A percentile compares a stretch with the other conserved stretches of the same genome.
Conservation (phyloP, 2,888 invertebrate genomes). For the Clepsis dumicolana region DNA sequence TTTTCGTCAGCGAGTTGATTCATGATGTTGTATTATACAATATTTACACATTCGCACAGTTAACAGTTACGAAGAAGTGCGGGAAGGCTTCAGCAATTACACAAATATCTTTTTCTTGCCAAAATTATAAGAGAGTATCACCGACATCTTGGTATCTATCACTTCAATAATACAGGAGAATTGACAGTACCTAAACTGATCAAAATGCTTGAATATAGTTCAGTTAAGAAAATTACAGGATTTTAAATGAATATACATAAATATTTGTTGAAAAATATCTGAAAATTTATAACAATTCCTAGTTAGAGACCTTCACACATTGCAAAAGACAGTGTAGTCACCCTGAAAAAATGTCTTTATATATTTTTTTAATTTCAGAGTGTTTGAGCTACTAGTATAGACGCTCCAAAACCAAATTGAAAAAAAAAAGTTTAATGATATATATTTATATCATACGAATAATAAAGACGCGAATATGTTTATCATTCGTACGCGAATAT, state of each 20-base stretch:
- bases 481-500: too few species aligned
- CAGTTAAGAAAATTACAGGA: slow-evolving; percentile 56
- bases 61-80: slow-evolving; percentile 69
- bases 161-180: slow-evolving; percentile 61
- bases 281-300: slow-evolving; percentile 65
- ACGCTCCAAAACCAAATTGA: neutral
- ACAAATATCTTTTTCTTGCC: slow-evolving; percentile 78
- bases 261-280: slow-evolving; percentile 64
- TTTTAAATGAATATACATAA: slow-evolving; percentile 64
- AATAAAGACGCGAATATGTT: too few species aligned
- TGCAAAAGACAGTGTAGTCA: slow-evolving; percentile 70
- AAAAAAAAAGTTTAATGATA: too few species aligned
- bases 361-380: neutral
- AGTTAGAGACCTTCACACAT: slow-evolving; percentile 74
- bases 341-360: slow-evolving; percentile 39
- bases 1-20: slow-evolving; percentile 77
- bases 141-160: slow-evolving; percentile 82
- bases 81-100: slow-evolving; percentile 67
- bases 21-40: slow-evolving; percentile 72
- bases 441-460: too few species aligned
- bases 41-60: slow-evolving; percentile 79
- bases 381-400: slow-evolving; percentile 17
- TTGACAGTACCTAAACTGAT: slow-evolving; percentile 56
- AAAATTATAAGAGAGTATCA: slow-evolving; percentile 80
- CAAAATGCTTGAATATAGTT: slow-evolving; percentile 54